Percentiles rank a stretch among this genome's conserved stretches.
Evolutionary conservation across 37 sponge, comb jelly and placozoan genomes (phyloP).

Genomic region (Beroe forskalii): DNA sequence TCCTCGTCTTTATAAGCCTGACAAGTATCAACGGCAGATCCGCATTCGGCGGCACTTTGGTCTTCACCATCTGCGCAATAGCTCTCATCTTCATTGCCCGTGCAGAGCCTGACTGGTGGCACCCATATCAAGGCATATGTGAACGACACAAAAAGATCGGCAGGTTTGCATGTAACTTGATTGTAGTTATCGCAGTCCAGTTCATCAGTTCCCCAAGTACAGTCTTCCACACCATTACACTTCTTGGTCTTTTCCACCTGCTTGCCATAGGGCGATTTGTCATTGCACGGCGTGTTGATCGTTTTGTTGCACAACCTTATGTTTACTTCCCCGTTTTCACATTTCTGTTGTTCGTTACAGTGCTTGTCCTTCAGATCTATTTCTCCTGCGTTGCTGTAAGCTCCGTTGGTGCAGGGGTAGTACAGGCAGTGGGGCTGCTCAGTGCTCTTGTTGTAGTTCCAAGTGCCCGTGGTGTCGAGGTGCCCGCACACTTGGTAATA

Average conservation of each 20-base stretch:
- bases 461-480: background rate
- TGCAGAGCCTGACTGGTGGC: background rate
- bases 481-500: constrained; percentile 18
- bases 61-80: background rate
- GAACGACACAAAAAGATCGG: background rate
- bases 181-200: background rate
- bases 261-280: too few species aligned
- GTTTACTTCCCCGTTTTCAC: background rate
- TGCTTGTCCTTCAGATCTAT: background rate
- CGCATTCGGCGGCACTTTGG: background rate
- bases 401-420: background rate
- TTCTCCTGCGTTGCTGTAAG: background rate
- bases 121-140: background rate
- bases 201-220: background rate
- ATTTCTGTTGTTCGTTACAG: background rate
- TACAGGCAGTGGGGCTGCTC: background rate
- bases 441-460: background rate
- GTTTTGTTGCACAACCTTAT: background rate
- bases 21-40: background rate
- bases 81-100: background rate
- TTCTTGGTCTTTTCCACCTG: background rate
- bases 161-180: background rate
- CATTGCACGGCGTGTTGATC: background rate
- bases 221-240: background rate
- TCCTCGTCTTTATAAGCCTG: background rate